These are phyloP conservation scores for Platysternon megacephalum DNA, from an alignment of 2,113 vertebrate genomes.

Conservation along the genomic window DNA sequence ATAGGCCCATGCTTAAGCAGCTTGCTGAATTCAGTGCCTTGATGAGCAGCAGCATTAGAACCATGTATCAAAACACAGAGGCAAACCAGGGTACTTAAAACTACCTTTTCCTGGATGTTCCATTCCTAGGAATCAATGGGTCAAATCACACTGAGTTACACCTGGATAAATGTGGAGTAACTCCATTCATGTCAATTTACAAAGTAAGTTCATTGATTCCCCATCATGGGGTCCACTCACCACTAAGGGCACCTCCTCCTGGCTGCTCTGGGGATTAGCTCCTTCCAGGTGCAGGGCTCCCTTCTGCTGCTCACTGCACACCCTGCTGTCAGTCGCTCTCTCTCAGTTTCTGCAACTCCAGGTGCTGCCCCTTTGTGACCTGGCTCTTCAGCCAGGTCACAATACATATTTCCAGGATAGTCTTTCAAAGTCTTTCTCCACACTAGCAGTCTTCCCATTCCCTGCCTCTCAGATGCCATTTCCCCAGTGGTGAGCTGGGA, in stretches of 20 bases:
- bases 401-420: neutral
- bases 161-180: neutral
- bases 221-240: neutral
- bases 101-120: accelerated
- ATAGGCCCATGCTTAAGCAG: neutral
- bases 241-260: too few relatives aligned
- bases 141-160: neutral
- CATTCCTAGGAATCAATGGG: too few relatives aligned
- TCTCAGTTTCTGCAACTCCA: neutral
- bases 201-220: neutral
- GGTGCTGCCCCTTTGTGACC: neutral
- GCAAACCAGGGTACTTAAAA: neutral
- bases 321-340: too few relatives aligned
- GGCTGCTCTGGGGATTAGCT: neutral
- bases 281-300: neutral
- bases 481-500: neutral
- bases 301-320: neutral
- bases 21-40: neutral
- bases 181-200: neutral
- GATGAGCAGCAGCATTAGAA: neutral
- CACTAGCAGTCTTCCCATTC: neutral
- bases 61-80: neutral
- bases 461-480: neutral
- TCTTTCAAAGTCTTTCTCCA: neutral
- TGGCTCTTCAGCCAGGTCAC: neutral